phyloP scores from a whole-genome alignment of 2,113 vertebrate genomes.

The Erythrolamprus reginae region DNA sequence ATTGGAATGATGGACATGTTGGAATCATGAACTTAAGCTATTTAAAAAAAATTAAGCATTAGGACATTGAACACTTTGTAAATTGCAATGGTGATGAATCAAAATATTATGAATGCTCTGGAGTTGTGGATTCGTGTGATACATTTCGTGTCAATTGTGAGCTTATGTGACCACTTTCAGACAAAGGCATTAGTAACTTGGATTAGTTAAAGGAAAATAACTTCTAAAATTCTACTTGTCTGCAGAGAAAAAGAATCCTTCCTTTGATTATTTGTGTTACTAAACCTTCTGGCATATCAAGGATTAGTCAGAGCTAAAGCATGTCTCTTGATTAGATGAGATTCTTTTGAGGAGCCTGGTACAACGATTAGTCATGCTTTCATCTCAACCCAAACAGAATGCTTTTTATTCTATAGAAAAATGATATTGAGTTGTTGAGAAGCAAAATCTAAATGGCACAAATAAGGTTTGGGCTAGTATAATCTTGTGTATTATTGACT shows the following conservation, averaged over 20 bases:
- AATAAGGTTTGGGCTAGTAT: too few species aligned
- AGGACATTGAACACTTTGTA: not conserved
- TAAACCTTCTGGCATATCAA: not conserved
- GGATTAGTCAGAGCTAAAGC: not conserved
- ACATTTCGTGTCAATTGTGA: not conserved
- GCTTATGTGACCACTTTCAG: not conserved
- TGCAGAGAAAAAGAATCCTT: not conserved
- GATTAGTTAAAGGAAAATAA: not conserved
- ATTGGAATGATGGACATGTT: not conserved
- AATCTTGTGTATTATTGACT: not conserved
- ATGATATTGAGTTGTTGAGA: not conserved
- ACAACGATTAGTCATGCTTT: not conserved
- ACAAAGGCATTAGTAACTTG: not conserved
- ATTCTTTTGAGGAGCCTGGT: not conserved
- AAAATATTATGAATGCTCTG: not conserved
- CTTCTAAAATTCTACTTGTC: not conserved
- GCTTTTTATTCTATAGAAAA: not conserved
- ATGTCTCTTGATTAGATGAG: not conserved
- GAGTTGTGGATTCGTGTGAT: not conserved
- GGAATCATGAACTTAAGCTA: not conserved
- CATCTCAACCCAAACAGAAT: not conserved
- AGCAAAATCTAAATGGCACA: not conserved
- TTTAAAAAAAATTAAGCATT: not conserved
- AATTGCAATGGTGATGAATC: not conserved
- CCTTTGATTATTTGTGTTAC: not conserved